These are phyloP conservation scores for Amphimedon queenslandica DNA, from an alignment of 37 sponge, comb jelly and placozoan species.

Conservation along the genomic window DNA sequence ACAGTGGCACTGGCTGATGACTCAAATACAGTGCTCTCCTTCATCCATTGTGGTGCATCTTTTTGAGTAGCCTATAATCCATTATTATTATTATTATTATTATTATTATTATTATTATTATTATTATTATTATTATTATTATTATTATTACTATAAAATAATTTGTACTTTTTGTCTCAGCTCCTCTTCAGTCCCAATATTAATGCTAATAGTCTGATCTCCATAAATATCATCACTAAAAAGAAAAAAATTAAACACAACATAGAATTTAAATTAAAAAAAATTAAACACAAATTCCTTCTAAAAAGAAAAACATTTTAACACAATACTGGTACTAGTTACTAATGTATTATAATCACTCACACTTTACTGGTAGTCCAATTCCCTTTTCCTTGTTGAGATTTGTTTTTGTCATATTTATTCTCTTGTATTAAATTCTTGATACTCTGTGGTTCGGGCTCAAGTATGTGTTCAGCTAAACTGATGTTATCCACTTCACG, in stretches of 20 bases:
- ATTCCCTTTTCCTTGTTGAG: neutral
- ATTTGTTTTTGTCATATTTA: neutral
- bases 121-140: too few species aligned
- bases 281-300: too few species aligned
- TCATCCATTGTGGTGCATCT: slow-evolving; percentile 65
- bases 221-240: slow-evolving; percentile 53
- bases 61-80: slow-evolving; percentile 27
- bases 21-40: slow-evolving; percentile 60
- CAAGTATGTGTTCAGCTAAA: slow-evolving; percentile 65
- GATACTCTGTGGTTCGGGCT: slow-evolving; percentile 64
- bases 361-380: neutral
- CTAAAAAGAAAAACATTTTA: too few species aligned
- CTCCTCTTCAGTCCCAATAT: slow-evolving; percentile 37
- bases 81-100: too few species aligned
- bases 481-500: slow-evolving; percentile 57
- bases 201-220: slow-evolving; percentile 41
- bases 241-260: too few species aligned
- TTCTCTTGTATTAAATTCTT: neutral
- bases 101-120: too few species aligned
- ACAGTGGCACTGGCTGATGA: too few species aligned
- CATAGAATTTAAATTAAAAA: too few species aligned
- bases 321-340: too few species aligned
- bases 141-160: too few species aligned
- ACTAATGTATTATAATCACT: neutral
- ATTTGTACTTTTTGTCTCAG: slow-evolving; percentile 15